Evolutionary conservation across 2,797 vertebrate species (phyloP), one percentile per base, ranked within the genome.

Genomic region (Podargus strigoides): DNA sequence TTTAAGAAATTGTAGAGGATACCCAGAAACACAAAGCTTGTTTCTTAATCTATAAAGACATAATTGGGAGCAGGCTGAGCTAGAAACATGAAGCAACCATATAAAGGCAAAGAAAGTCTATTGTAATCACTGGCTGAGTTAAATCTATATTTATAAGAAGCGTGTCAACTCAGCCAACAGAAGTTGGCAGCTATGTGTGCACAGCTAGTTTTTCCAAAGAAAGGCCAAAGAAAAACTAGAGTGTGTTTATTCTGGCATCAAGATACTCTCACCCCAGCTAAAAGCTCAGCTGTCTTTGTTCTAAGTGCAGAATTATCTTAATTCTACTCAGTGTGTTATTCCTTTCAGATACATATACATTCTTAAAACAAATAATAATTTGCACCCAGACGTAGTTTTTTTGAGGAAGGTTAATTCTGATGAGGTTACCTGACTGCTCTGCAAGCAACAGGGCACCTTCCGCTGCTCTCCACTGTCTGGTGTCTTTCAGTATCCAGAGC

Each of bases 21-120:
- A 49, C 63, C 74, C 66, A 80, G 82, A 87, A 75, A 88, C 34
- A 55, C 47, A 49, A 94, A 75, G 14, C 60, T 67, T 91, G 7
- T 84, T 95, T 89, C 83, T 87, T 56, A 63, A 60, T n/a, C 75
- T 62, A 12, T 64, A 82, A 81, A 44, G 17, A 80, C 1, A 2
- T 30, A 60, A 50, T 10, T 85, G n/a, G 58, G 44, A 85, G 47
- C 50, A 50, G 79, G 37, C 68, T 72, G 30, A 93, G 53, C 23
- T 85, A 50, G 64, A 70, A 83, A 83, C 56, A 80, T 7, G 44
- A 79, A 85, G 56, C 59, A 74, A 30, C 93, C 88, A 87, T 93
- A 95, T 88, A 95, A 97, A 96, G 92, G 72, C 85, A 97, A 94
- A 94, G 60, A 78, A 82, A 89, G 85, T 50, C 86, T 91, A 90